Percentiles rank a stretch among this genome's conserved stretches.
These are phyloP conservation scores for Habrosyne pyritoides DNA, from an alignment of 2,888 invertebrate genomes.

Conservation along the genomic window DNA sequence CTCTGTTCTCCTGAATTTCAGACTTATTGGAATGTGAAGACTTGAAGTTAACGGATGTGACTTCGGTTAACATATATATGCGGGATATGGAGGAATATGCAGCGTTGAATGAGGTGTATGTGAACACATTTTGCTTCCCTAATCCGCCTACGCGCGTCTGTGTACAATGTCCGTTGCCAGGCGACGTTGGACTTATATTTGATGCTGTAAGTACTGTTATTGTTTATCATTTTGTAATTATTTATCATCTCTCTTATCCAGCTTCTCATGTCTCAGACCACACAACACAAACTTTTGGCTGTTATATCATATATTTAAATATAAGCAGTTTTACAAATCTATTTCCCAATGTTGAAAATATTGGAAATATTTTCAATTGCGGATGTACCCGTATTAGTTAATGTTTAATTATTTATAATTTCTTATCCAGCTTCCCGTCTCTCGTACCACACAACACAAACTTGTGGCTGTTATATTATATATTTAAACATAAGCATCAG, in stretches of 20 bases:
- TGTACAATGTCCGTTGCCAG: constrained; percentile 90
- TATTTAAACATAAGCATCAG: too few species aligned
- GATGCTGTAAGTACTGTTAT: constrained; percentile 85
- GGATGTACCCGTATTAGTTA: too few species aligned
- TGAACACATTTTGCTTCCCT: constrained; percentile 87
- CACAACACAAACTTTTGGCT: too few species aligned
- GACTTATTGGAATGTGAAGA: constrained; percentile 51
- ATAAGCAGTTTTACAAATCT: too few species aligned
- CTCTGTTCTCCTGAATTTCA: constrained; percentile 23
- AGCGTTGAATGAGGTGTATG: constrained; percentile 90
- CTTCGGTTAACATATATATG: constrained; percentile 93
- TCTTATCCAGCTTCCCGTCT: too few species aligned
- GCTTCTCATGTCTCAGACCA: too few species aligned
- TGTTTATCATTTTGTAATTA: background rate
- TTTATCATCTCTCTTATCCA: background rate
- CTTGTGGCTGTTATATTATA: too few species aligned
- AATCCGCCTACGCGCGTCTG: constrained; percentile 95
- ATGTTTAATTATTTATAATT: too few species aligned
- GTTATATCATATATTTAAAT: too few species aligned
- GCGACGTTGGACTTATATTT: constrained; percentile 88
- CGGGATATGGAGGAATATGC: constrained; percentile 92
- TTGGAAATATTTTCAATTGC: too few species aligned
- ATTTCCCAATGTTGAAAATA: too few species aligned
- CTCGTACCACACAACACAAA: too few species aligned
- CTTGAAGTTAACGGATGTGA: constrained; percentile 86